These are phyloP conservation scores for Trichonephila clavata DNA, from an alignment of 1,140 invertebrate species.

Conservation along the genomic window DNA sequence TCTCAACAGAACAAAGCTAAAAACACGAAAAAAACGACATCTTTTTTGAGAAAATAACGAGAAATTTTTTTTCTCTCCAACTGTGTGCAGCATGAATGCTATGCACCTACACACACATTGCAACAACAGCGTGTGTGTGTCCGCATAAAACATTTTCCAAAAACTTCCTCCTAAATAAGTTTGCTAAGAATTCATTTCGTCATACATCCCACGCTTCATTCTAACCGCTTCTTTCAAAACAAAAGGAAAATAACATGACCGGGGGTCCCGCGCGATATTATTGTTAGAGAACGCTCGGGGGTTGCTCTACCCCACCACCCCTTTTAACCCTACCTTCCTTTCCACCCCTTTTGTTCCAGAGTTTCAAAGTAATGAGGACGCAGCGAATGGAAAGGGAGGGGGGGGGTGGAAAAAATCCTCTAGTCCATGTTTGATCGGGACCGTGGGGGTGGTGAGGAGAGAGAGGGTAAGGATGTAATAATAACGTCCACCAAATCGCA, in stretches of 20 bases:
- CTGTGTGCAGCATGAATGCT: background rate
- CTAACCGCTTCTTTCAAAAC: background rate
- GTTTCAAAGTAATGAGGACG: slow-evolving; percentile 54
- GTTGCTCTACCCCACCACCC: background rate
- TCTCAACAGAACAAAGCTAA: background rate
- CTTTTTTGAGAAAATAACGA: background rate
- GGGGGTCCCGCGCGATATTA: slow-evolving; percentile 69
- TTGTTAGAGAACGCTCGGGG: slow-evolving; percentile 33
- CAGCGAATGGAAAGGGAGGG: background rate
- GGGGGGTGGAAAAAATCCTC: background rate
- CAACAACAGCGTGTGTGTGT: background rate
- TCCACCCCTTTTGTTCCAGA: slow-evolving; percentile 58
- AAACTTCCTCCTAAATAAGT: slow-evolving; percentile 57
- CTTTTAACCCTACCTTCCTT: slow-evolving; percentile 63
- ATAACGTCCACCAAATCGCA: slow-evolving; percentile 74
- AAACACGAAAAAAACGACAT: background rate
- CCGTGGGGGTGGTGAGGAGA: background rate
- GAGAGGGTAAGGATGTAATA: slow-evolving; percentile 51
- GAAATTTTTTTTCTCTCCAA: background rate
- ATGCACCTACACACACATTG: background rate
- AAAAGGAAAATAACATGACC: slow-evolving; percentile 70
- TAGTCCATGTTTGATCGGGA: slow-evolving; percentile 69
- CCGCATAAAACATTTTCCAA: background rate
- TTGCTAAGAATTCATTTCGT: slow-evolving; percentile 70
- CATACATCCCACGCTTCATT: background rate